Percentiles rank a stretch among this genome's conserved stretches.
phyloP scores from a whole-genome alignment of 2,888 invertebrate species.

The Patella pellucida region DNA sequence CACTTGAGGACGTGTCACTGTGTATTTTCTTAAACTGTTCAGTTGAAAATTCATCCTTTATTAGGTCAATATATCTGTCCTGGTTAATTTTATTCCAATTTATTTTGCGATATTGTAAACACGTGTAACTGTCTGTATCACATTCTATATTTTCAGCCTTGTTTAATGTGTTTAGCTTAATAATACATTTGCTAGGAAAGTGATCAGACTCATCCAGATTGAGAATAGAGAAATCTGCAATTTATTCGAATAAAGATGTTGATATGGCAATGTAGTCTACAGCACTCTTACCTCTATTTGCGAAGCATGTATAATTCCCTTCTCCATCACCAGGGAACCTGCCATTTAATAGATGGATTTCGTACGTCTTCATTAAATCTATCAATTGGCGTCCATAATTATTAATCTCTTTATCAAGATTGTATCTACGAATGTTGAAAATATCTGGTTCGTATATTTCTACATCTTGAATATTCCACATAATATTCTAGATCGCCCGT shows the following conservation, averaged over 20 bases:
- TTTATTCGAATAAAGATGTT: neutral
- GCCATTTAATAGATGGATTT: neutral
- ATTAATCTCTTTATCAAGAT: neutral
- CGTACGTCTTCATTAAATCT: neutral
- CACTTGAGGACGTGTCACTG: neutral
- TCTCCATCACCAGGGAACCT: neutral
- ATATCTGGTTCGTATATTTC: slow-evolving; percentile 1
- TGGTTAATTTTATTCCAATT: too few relatives aligned
- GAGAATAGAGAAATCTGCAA: too few relatives aligned
- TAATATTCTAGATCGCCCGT: neutral
- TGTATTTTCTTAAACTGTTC: neutral
- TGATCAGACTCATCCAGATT: too few relatives aligned
- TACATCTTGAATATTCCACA: neutral
- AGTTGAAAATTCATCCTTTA: neutral
- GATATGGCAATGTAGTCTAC: neutral
- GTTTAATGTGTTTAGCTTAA: too few relatives aligned
- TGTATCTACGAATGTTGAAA: neutral
- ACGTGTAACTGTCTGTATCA: too few relatives aligned
- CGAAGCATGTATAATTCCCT: neutral
- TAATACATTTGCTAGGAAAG: too few relatives aligned
- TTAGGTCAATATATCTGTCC: too few relatives aligned
- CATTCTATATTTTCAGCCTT: too few relatives aligned
- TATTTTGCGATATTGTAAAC: too few relatives aligned
- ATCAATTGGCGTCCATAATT: slow-evolving; percentile 3
- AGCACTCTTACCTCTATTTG: neutral